Percentiles rank a stretch among this genome's conserved stretches.
phyloP scores from a whole-genome alignment of 2,888 invertebrate species.

The Watsonalla binaria region DNA sequence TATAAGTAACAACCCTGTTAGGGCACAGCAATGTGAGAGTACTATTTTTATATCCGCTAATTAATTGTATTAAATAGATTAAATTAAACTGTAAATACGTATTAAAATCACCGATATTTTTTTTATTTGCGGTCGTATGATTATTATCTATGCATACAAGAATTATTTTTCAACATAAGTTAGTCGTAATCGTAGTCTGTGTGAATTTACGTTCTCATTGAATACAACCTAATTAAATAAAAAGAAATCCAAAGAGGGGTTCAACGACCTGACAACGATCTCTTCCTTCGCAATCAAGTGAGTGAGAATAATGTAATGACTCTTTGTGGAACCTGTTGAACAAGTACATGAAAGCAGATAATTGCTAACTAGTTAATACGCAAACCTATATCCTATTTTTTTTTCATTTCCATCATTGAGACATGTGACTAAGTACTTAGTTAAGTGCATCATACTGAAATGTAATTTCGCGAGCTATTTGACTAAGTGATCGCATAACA shows the following conservation, averaged over 20 bases:
- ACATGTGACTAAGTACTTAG: not conserved
- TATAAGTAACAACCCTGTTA: too few relatives aligned
- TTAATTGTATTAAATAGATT: too few relatives aligned
- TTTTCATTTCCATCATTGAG: not conserved
- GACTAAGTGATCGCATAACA: conserved; percentile 71
- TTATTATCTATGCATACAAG: too few relatives aligned
- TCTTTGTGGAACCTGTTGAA: conserved; percentile 37
- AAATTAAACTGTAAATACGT: too few relatives aligned
- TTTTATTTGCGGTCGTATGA: too few relatives aligned
- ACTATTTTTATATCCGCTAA: too few relatives aligned
- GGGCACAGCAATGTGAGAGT: too few relatives aligned
- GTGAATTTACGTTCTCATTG: conserved; percentile 20
- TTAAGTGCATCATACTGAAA: conserved; percentile 8
- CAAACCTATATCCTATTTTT: not conserved
- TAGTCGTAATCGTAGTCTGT: not conserved
- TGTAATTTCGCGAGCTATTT: conserved; percentile 61
- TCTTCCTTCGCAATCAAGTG: conserved; percentile 35
- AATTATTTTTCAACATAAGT: too few relatives aligned
- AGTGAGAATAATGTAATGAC: conserved; percentile 51
- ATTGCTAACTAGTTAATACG: conserved; percentile 2
- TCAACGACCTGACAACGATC: conserved; percentile 57
- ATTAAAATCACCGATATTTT: too few relatives aligned
- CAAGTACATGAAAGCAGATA: conserved; percentile 1
- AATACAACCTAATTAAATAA: conserved; percentile 47
- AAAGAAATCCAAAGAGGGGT: conserved; percentile 51